These are phyloP conservation scores for Eufriesea mexicana DNA, from an alignment of 1,140 invertebrate genomes.

Conservation along the genomic window DNA sequence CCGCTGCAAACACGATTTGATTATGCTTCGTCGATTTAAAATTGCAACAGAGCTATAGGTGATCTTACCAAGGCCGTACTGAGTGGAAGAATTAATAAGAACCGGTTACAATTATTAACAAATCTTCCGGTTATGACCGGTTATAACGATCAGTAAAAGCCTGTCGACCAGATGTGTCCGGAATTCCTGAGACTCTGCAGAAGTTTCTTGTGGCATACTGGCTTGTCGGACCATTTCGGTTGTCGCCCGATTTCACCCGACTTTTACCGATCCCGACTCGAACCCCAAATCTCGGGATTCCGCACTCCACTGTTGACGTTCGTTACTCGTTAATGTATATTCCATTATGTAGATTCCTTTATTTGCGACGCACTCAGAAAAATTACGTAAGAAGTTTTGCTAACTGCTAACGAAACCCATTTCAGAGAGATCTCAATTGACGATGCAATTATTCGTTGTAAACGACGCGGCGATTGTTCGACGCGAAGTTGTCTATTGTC, in stretches of 20 bases:
- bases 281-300: too few species aligned
- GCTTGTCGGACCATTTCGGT: too few species aligned
- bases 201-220: too few species aligned
- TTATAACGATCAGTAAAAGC: constrained; percentile 19
- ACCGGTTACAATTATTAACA: constrained; percentile 10
- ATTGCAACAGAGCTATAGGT: too few species aligned
- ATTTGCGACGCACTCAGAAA: neutral
- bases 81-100: constrained; percentile 1
- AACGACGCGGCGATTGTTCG: neutral
- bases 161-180: too few species aligned
- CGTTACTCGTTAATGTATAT: neutral
- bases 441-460: neutral
- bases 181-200: too few species aligned
- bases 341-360: constrained; percentile 11
- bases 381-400: constrained; percentile 13
- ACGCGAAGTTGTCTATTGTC: too few species aligned
- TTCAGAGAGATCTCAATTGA: neutral
- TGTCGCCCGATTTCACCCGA: too few species aligned
- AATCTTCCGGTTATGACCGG: constrained; percentile 19
- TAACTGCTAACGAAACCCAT: neutral
- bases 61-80: neutral
- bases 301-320: neutral
- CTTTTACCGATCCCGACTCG: too few species aligned
- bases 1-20: too few species aligned
- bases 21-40: neutral